Conservation (phyloP, 1,140 invertebrate species). For the Drosophila chauvacae region DNA sequence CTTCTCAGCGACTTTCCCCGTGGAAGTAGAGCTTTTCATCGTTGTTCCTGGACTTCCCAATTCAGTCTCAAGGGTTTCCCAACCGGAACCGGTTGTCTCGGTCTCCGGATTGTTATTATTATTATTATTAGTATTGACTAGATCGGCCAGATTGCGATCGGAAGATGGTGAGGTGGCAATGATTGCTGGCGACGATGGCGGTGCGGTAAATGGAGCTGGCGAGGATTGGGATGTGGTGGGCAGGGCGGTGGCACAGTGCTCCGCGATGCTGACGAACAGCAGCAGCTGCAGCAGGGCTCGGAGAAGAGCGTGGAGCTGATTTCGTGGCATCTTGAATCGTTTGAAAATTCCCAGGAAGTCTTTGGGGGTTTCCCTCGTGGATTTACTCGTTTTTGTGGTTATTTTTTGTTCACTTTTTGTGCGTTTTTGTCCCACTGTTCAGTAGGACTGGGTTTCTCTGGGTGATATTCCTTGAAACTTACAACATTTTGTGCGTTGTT, state of each 20-base stretch:
- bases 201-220: slow-evolving; percentile 45
- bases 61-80: slow-evolving; percentile 78
- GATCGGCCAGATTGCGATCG: slow-evolving; percentile 53
- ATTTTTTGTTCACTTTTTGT: slow-evolving; percentile 36
- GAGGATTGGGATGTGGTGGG: slow-evolving; percentile 51
- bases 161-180: slow-evolving; percentile 32
- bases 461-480: slow-evolving; percentile 24
- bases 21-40: slow-evolving; percentile 14
- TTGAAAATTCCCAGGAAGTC: slow-evolving; percentile 9
- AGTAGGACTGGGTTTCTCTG: slow-evolving; percentile 35
- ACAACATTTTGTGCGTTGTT: slow-evolving; percentile 74
- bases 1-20: slow-evolving; percentile 29
- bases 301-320: slow-evolving; percentile 56
- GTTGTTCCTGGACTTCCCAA: slow-evolving; percentile 42
- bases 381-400: slow-evolving; percentile 20
- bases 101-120: slow-evolving; percentile 38
- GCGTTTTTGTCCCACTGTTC: slow-evolving; percentile 64
- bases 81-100: slow-evolving; percentile 55
- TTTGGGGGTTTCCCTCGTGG: slow-evolving; percentile 5
- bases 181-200: slow-evolving; percentile 11
- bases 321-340: slow-evolving; percentile 59
- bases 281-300: slow-evolving; percentile 59
- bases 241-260: slow-evolving; percentile 59
- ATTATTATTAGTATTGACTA: slow-evolving; percentile 39
- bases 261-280: slow-evolving; percentile 63